Conservation (phyloP, 2,113 vertebrate genomes). For the Labeo rohita region DNA sequence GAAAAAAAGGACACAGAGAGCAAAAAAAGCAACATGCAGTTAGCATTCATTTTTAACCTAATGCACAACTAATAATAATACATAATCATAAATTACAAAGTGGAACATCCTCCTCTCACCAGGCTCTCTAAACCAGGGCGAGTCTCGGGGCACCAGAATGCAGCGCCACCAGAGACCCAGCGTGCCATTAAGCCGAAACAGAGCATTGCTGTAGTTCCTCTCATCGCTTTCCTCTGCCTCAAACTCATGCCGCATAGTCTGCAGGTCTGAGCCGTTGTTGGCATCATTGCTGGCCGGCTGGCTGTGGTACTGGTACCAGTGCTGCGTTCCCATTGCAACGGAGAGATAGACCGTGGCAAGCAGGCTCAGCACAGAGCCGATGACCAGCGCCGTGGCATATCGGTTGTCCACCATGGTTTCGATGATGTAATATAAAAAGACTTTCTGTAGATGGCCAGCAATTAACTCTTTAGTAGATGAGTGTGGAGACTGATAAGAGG, state of each 20-base stretch:
- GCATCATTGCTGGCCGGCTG: constrained; percentile 71
- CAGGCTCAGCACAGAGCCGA: constrained; percentile 93
- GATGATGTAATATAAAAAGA: not conserved
- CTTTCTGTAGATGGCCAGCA: not conserved
- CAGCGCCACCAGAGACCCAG: constrained; percentile 93
- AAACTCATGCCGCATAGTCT: constrained; percentile 70
- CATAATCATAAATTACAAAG: not conserved
- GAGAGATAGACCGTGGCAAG: constrained; percentile 94
- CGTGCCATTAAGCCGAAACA: constrained; percentile 86
- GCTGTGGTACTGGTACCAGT: constrained; percentile 93
- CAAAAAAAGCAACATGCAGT: not conserved
- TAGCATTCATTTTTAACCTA: not conserved
- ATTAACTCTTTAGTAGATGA: not conserved
- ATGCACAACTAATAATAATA: not conserved
- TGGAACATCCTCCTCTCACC: constrained; percentile 67
- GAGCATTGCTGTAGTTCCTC: constrained; percentile 78
- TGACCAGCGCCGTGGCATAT: constrained; percentile 94
- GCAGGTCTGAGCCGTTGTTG: constrained; percentile 74
- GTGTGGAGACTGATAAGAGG: not conserved
- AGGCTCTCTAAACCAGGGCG: constrained; percentile 79
- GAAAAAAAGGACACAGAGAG: not conserved
- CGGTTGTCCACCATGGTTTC: constrained; percentile 91
- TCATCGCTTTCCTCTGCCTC: constrained; percentile 77
- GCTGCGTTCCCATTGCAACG: constrained; percentile 90
- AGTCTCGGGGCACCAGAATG: constrained; percentile 75